Evolutionary conservation across 2,113 vertebrate genomes (phyloP), one percentile per base, ranked within the genome.

Genomic region (Tragelaphus imberbis): DNA sequence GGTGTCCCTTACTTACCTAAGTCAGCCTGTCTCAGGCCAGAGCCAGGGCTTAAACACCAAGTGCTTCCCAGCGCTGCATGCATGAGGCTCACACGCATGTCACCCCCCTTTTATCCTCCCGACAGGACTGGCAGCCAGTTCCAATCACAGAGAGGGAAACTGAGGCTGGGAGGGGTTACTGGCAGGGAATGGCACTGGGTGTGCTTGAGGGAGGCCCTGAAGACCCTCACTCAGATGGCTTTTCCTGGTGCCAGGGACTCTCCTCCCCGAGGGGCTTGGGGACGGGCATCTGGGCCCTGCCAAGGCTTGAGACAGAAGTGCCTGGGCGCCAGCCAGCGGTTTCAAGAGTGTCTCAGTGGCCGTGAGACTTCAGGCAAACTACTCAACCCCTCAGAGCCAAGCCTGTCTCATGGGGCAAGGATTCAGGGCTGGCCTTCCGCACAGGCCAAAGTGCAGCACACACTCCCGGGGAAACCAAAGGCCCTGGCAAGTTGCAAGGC

Each of bases 1-100:
- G 47, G 36, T 5, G 40, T 17, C 55, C 7, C 65, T 58, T 3
- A 1, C 33, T 58, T 3, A 1, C 33, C 12, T 15, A 16, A 15
- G 15, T 0, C 1, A 6, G 91, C 68, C 58, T 33, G 25, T 44
- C 68, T 59, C 2, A 0, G 58, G 61, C 56, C 1, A 2, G 25
- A 58, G 79, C 6, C 12, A 3, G 16, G 47, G 21, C 61, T 6
- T 27, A 30, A 16, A 4, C 3, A 9, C 28, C 16, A 28, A 15
- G 63, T 0, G 7, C 33, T 27, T 51, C 51, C 80, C 59, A 23
- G 68, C 1, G 14, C 14, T 28, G 5, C 28, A 16, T 19, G 12
- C 2, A 0, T 5, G 61, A 19, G 13, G 28, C 53, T 61, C 61
- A 47, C 82, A 8, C 0, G 28, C 21, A 5, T 2, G 0, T 23